A percentile compares a stretch with the other conserved stretches of the same genome.
phyloP scores from a whole-genome alignment of 2,888 invertebrate species.

The Pachydiplax longipennis region DNA sequence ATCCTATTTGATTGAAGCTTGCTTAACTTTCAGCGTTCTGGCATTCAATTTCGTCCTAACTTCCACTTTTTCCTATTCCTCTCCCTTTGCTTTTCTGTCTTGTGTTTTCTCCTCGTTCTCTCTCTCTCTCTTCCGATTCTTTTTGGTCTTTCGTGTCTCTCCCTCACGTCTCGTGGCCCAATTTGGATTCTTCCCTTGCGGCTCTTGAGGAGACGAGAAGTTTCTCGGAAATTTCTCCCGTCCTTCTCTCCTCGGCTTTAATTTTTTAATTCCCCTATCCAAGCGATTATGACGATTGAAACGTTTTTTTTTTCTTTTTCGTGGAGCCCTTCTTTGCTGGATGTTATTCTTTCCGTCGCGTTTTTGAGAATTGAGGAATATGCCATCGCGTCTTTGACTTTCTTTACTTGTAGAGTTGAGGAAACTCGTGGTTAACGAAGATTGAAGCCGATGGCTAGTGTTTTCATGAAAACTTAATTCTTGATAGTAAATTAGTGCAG shows the following conservation, averaged over 20 bases:
- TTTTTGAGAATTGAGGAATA: too few relatives aligned
- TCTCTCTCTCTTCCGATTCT: background rate
- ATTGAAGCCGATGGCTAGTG: too few relatives aligned
- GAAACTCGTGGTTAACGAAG: too few relatives aligned
- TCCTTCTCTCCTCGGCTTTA: background rate
- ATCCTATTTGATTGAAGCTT: slow-evolving; percentile 44
- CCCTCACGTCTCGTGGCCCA: background rate
- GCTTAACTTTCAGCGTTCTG: slow-evolving; percentile 40
- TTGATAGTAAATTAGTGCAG: too few relatives aligned
- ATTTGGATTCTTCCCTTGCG: background rate
- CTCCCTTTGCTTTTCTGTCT: too few relatives aligned
- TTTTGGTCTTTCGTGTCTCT: background rate
- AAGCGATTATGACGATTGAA: background rate
- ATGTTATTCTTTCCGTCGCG: background rate
- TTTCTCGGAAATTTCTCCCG: background rate
- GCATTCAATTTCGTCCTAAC: slow-evolving; percentile 37
- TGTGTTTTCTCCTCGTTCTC: background rate
- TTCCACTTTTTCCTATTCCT: background rate
- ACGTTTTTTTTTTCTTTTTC: background rate
- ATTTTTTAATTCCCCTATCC: background rate
- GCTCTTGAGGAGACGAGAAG: background rate
- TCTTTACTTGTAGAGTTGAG: too few relatives aligned
- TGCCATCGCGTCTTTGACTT: too few relatives aligned
- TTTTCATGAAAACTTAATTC: too few relatives aligned
- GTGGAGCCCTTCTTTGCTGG: background rate